phyloP scores from a whole-genome alignment of 2,113 vertebrate genomes.

The Pavo muticus region DNA sequence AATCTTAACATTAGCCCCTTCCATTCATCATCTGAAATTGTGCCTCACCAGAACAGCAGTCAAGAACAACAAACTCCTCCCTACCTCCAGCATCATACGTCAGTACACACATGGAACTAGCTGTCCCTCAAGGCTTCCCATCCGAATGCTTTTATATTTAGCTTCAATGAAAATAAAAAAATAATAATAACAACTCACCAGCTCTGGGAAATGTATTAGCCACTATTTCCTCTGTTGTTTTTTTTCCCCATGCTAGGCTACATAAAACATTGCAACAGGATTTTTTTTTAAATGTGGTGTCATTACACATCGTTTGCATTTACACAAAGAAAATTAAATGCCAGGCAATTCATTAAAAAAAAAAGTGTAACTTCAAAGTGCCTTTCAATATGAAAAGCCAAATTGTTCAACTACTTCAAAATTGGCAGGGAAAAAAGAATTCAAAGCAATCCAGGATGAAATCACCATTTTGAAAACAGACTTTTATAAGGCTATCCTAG shows the following conservation, averaged over 20 bases:
- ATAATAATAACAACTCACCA: background rate
- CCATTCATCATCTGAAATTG: rapidly evolving
- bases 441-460: background rate
- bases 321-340: rapidly evolving
- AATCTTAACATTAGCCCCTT: background rate
- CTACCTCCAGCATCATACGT: background rate
- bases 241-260: background rate
- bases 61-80: background rate
- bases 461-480: rapidly evolving
- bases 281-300: background rate
- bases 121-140: background rate
- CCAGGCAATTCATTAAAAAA: background rate
- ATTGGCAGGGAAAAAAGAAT: background rate
- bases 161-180: background rate
- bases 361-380: background rate
- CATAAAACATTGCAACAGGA: background rate
- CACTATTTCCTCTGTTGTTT: background rate
- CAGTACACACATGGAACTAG: rapidly evolving
- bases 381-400: background rate
- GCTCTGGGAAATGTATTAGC: background rate
- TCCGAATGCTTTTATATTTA: background rate
- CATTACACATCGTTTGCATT: background rate
- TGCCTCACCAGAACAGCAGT: rapidly evolving
- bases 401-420: background rate
- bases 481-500: background rate